Conservation (phyloP, 2,797 vertebrate genomes). For the Microchirus variegatus region DNA sequence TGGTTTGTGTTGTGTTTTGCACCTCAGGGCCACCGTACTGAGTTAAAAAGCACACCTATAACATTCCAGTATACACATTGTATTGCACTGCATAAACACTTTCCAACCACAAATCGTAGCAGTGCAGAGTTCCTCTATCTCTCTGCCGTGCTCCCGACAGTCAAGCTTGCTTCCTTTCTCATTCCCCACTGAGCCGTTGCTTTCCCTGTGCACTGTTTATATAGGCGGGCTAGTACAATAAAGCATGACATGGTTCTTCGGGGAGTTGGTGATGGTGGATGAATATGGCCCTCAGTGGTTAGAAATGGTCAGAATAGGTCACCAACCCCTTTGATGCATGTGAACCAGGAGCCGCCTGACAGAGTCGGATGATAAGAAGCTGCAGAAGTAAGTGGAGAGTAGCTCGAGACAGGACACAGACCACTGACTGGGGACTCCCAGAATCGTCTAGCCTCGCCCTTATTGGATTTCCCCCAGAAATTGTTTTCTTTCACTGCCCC, state of each 20-base stretch:
- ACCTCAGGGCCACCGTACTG: no score
- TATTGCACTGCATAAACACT: no score
- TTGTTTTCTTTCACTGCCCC: conserved; percentile 67
- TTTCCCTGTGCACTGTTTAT: conserved; percentile 60
- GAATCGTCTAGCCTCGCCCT: conserved; percentile 52
- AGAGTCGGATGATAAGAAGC: conserved; percentile 27
- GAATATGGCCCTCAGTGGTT: conserved; percentile 35
- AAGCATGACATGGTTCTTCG: conserved; percentile 43
- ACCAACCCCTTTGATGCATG: conserved; percentile 29
- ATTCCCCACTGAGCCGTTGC: conserved; percentile 53
- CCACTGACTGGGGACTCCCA: conserved; percentile 58
- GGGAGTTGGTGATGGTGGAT: conserved; percentile 51
- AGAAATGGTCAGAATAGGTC: conserved; percentile 48
- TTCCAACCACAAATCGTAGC: conserved; percentile 52
- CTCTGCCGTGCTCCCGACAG: conserved; percentile 32
- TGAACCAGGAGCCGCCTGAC: background rate
- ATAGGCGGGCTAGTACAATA: conserved; percentile 54
- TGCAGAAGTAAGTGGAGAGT: conserved; percentile 36
- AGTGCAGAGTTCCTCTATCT: conserved; percentile 47
- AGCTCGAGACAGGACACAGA: conserved; percentile 25
- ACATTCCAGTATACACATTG: no score
- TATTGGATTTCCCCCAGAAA: conserved; percentile 75
- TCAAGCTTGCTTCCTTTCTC: conserved; percentile 2
- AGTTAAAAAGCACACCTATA: no score
- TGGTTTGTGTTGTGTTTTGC: no score